A percentile compares a stretch with the other conserved stretches of the same genome.
Conservation (phyloP, 2,888 invertebrate genomes). For the Thereva nobilitata region DNA sequence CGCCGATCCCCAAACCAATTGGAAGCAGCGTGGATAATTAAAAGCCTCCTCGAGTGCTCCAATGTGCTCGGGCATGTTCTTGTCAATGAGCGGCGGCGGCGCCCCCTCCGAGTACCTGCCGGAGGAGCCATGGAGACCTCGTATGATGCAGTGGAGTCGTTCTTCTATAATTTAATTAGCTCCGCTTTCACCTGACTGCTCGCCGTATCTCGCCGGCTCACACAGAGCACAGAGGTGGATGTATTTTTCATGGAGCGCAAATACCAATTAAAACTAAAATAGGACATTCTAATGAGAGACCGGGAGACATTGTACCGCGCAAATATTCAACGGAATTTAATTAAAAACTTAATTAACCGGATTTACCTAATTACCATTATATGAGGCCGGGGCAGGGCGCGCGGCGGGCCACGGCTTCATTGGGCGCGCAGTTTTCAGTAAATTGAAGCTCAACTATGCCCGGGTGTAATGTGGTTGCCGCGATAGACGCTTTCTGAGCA, state of each 20-base stretch:
- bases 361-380: slow-evolving; percentile 44
- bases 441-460: slow-evolving; percentile 8
- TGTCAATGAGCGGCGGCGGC: slow-evolving; percentile 20
- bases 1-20: slow-evolving; percentile 29
- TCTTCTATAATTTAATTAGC: slow-evolving; percentile 42
- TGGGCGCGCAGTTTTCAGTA: slow-evolving; percentile 26
- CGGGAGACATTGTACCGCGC: slow-evolving; percentile 42
- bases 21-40: slow-evolving; percentile 29
- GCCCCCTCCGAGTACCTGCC: too few relatives aligned
- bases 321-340: slow-evolving; percentile 44
- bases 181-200: slow-evolving; percentile 40
- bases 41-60: slow-evolving; percentile 20
- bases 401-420: slow-evolving; percentile 23
- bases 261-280: slow-evolving; percentile 45
- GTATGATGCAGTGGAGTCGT: slow-evolving; percentile 36
- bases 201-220: slow-evolving; percentile 13
- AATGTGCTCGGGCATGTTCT: slow-evolving; percentile 9
- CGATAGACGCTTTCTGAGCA: too few relatives aligned
- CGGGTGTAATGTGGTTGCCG: too few relatives aligned
- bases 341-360: slow-evolving; percentile 45
- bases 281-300: slow-evolving; percentile 44
- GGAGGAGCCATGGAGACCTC: background rate
- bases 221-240: slow-evolving; percentile 15
- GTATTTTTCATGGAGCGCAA: slow-evolving; percentile 42
- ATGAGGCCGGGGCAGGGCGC: slow-evolving; percentile 29